A percentile compares a stretch with the other conserved stretches of the same genome.
Conservation (phyloP, 2,888 invertebrate species). For the Vanessa cardui region DNA sequence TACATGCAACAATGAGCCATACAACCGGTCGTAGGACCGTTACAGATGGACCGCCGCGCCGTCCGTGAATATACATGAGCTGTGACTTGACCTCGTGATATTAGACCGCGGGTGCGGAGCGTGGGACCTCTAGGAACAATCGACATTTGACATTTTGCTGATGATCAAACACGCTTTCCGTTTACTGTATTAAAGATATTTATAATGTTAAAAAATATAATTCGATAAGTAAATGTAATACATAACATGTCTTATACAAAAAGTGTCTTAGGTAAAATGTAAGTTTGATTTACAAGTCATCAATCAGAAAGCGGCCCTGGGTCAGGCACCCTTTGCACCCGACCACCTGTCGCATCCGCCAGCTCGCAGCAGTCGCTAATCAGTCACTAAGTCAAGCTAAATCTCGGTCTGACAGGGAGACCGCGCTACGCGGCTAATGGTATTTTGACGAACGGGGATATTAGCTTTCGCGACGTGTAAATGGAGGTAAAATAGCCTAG, state of each 20-base stretch:
- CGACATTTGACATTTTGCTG: slow-evolving; percentile 63
- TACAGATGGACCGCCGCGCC: slow-evolving; percentile 75
- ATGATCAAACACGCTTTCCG: slow-evolving; percentile 13
- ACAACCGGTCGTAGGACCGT: slow-evolving; percentile 80
- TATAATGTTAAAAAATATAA: not conserved
- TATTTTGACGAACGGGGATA: slow-evolving; percentile 72
- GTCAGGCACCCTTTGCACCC: slow-evolving; percentile 63
- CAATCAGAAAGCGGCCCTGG: slow-evolving; percentile 56
- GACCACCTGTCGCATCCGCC: slow-evolving; percentile 76
- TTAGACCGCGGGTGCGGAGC: slow-evolving; percentile 71
- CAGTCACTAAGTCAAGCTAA: slow-evolving; percentile 80
- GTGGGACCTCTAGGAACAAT: slow-evolving; percentile 70
- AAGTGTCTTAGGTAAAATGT: too few relatives aligned
- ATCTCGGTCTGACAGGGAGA: slow-evolving; percentile 62
- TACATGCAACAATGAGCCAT: slow-evolving; percentile 72
- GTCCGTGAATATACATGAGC: slow-evolving; percentile 80
- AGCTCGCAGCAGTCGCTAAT: slow-evolving; percentile 76
- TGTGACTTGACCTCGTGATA: slow-evolving; percentile 77
- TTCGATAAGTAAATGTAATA: not conserved
- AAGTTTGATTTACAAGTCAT: slow-evolving; percentile 42
- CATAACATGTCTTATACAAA: too few relatives aligned
- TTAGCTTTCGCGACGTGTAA: slow-evolving; percentile 55
- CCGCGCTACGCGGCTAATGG: slow-evolving; percentile 58
- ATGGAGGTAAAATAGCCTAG: slow-evolving; percentile 15
- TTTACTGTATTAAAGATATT: not conserved